These are phyloP conservation scores for Otus sunia DNA, from an alignment of 2,113 vertebrate species.

Conservation along the genomic window DNA sequence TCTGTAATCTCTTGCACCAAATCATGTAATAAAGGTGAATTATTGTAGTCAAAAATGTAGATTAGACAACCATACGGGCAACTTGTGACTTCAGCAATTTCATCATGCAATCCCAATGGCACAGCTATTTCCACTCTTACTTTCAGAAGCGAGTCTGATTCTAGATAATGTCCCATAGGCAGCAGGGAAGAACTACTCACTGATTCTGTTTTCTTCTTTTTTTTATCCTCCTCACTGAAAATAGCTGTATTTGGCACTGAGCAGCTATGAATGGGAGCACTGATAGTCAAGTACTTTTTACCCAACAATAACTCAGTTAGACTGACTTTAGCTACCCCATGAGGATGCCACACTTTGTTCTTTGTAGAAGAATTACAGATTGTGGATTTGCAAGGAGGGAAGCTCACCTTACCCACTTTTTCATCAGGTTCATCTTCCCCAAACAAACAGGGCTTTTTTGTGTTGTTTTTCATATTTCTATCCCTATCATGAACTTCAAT, in stretches of 20 bases:
- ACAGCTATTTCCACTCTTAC: constrained; percentile 76
- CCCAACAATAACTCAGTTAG: constrained; percentile 77
- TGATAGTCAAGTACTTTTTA: constrained; percentile 68
- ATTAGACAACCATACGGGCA: constrained; percentile 76
- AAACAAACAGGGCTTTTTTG: constrained; percentile 42
- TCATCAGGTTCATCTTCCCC: constrained; percentile 58
- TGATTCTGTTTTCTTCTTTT: not conserved
- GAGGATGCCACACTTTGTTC: constrained; percentile 51
- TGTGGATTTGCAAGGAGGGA: constrained; percentile 1
- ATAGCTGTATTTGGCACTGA: not conserved
- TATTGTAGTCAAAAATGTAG: constrained; percentile 72
- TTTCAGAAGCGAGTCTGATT: constrained; percentile 78
- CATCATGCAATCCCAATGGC: constrained; percentile 13
- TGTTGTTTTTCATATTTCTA: constrained; percentile 47
- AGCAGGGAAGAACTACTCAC: not conserved
- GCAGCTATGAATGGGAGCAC: constrained; percentile 71
- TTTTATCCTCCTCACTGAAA: not conserved
- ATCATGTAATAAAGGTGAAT: constrained; percentile 38
- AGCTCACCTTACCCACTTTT: constrained; percentile 9
- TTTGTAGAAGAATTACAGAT: constrained; percentile 4
- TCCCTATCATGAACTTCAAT: constrained; percentile 87
- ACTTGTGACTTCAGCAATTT: not conserved
- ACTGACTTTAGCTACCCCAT: constrained; percentile 76
- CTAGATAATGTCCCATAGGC: constrained; percentile 75
- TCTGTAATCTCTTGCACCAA: constrained; percentile 73